Conservation (phyloP, 2,113 vertebrate species). For the Brienomyrus brachyistius region DNA sequence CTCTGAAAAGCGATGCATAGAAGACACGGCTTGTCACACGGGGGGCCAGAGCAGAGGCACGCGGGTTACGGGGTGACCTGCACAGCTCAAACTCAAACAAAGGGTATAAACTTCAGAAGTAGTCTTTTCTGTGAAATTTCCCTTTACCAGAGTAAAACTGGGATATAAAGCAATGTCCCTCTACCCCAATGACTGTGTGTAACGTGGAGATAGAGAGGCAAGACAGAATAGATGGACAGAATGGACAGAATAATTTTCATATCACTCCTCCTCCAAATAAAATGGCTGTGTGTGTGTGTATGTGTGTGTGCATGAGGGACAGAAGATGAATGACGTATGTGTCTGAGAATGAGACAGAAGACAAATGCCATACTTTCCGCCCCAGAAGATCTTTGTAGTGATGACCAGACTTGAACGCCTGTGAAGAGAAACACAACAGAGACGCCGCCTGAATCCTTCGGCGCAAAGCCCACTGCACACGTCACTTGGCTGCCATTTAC, state of each 20-base stretch:
- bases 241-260: not conserved
- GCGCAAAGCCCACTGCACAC: not conserved
- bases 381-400: slow-evolving; percentile 99
- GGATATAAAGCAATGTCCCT: not conserved
- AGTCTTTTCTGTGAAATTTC: not conserved
- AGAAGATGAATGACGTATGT: slow-evolving; percentile 58
- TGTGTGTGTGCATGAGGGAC: not conserved
- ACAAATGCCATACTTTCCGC: slow-evolving; percentile 87
- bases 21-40: not conserved
- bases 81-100: not conserved
- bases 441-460: not conserved
- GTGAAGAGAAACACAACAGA: slow-evolving; percentile 26
- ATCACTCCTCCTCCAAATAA: not conserved
- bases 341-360: not conserved
- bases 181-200: not conserved
- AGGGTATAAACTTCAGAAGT: not conserved
- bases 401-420: slow-evolving; percentile 97
- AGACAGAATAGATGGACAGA: not conserved
- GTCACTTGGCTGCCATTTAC: not conserved
- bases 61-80: not conserved
- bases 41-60: not conserved
- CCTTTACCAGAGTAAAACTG: not conserved
- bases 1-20: not conserved
- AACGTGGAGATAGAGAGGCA: not conserved
- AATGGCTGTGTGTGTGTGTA: not conserved